Base-by-base conservation (phyloP, 2,888 invertebrate species). In the Coecobrya sp. region DNA sequence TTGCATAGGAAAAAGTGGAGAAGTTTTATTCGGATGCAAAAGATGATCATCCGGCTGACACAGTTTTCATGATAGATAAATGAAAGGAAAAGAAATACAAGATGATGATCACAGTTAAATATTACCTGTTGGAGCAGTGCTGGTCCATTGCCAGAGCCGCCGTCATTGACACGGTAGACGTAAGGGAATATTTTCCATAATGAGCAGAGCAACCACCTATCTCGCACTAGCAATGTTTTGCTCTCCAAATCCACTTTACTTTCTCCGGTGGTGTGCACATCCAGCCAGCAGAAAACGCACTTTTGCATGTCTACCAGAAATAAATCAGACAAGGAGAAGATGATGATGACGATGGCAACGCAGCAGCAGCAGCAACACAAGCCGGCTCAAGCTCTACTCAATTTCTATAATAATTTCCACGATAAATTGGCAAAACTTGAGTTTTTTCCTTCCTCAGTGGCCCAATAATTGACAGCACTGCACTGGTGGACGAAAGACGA, bases 161-260 rank as follows among this genome's bases (percentile, higher is more conserved):
- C 81, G 95, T 98, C 97, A 95, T 98, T 98, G 93, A 97, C 96
- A 93, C 97, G 96, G 96, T 97, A 98, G 95, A 97, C 96, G 95
- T 97, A 97, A 59, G 97, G 97, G 73, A 93, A 93, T 49, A 92
- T 88, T 79, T 90, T 92, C 93, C 93, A 93, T 70, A 93, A 89
- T 84, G 90, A 86, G 86, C 88, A 88, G 55, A 92, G 89, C 45
- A 92, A 82, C 93, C 88, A 91, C 81, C 92, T 84, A 88, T 93
- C 91, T 68, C 79, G 85, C 16, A 93, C 90, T 10, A 93, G 88
- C 86, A 93, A 86, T 25, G 93, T 92, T 84, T 89, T 87, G 68
- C 93, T 92, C 84, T 93, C 93, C 82, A 93, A 92, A 11, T 93
- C 91, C 81, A 93, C 89, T 92, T 89, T 89, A 62, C 65, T 90